Evolutionary conservation across 2,113 vertebrate genomes (phyloP).

Genomic region (Notarius quadriscutis): DNA sequence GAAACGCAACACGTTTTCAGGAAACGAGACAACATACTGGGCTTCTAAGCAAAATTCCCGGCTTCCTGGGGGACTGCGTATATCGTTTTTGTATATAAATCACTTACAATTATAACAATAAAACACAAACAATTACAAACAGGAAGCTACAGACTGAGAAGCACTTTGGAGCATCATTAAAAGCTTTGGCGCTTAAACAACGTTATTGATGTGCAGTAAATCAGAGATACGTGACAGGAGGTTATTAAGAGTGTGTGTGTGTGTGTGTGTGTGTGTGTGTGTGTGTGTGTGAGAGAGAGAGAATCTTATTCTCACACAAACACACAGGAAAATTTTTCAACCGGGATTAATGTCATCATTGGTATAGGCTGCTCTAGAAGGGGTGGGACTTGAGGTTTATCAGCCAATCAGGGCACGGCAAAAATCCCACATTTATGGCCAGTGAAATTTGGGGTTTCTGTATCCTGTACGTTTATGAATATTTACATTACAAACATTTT

Average conservation of each 20-base stretch:
- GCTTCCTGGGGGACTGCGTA: neutral
- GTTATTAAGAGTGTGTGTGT: conserved; percentile 46
- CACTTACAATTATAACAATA: neutral
- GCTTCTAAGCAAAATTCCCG: neutral
- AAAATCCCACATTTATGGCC: neutral
- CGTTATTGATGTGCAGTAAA: conserved; percentile 53
- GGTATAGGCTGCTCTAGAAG: neutral
- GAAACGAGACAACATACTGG: neutral
- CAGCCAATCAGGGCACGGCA: neutral
- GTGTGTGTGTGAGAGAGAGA: neutral
- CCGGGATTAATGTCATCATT: neutral
- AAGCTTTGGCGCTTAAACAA: conserved; percentile 51
- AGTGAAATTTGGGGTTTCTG: neutral
- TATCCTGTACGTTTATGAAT: neutral
- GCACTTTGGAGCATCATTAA: conserved; percentile 53
- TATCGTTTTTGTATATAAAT: neutral
- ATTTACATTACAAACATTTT: neutral
- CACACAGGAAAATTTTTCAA: neutral
- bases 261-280: neutral
- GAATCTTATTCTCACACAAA: conserved; percentile 43
- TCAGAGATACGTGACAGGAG: conserved; percentile 37
- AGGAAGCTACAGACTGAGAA: conserved; percentile 32
- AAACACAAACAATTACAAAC: conserved; percentile 15
- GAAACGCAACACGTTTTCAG: neutral
- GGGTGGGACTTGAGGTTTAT: neutral